Evolutionary conservation across 23 tunicate genomes (phyloP), one percentile per base, ranked within the genome.

Genomic region (Halocynthia aurantium): DNA sequence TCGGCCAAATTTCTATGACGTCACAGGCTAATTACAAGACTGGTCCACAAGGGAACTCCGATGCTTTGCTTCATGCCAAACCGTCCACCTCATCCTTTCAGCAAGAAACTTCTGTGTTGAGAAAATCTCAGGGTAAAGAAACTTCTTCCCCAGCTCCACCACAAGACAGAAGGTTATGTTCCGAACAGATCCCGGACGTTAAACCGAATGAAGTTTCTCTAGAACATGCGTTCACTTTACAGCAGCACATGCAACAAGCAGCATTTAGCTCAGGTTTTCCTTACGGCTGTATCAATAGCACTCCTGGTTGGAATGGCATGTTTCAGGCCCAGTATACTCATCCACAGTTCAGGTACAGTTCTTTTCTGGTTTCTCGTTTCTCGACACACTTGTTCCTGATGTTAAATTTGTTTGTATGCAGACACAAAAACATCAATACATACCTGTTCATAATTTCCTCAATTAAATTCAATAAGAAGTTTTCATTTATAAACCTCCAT

Each of bases 91-190:
- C 44, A 31, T 31, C 44, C 44, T 31, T 31, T 31, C 44, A 31
- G 44, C 44, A 31, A 31, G 44, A 31, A 31, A 31, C 44, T 31
- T 31, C 44, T 31, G 44, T 31, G 44, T 4, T 21, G 20, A 54
- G 62, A 17, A 54, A 21, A 54, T 54, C 76, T 74, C 57, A 22
- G 10, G 55, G 64, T 74, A 74, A 74, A 54, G 78, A 74, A 56
- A 12, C 78, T 8, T 9, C 40, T 49, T 53, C 78, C 31, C 78
- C 55, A 8, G 60, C 78, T 8, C 62, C 64, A 22, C 50, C 62
- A 12, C 17, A 5, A 13, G 62, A 54, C 62, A 55, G 78, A 12
- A 53, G 78, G 63, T 56, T 56, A 49, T 54, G 78, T 74, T 22
- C 57, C 20, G 78, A 74, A 13, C 40, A 22, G 40, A 12, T 11